Percentiles rank a stretch among this genome's conserved stretches.
phyloP scores from a whole-genome alignment of 2,797 vertebrate genomes.

The Malurus splendens region DNA sequence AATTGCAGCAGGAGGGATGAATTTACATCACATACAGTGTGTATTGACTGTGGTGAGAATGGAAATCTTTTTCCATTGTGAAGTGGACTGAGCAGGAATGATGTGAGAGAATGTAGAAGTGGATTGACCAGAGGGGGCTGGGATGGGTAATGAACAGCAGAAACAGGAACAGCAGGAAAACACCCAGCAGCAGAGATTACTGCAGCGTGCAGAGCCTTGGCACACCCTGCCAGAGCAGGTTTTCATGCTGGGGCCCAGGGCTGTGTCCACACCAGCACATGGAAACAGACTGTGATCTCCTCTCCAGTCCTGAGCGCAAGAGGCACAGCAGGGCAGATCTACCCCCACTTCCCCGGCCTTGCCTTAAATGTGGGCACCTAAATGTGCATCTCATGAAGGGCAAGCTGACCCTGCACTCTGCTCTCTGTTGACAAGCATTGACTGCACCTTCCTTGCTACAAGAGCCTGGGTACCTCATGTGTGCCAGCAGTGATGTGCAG shows the following conservation, averaged over 20 bases:
- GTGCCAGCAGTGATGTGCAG: fast-evolving
- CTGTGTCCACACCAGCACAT: not conserved
- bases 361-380: not conserved
- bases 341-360: not conserved
- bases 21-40: not conserved
- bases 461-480: not conserved
- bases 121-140: not conserved
- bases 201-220: not conserved
- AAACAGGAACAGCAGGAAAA: not conserved
- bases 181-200: not conserved
- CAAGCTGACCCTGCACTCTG: not conserved
- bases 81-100: not conserved
- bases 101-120: not conserved
- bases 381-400: not conserved
- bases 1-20: not conserved
- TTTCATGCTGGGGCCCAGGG: fast-evolving
- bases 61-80: not conserved
- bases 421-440: not conserved
- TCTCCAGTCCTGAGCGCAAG: not conserved
- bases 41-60: not conserved
- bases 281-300: not conserved
- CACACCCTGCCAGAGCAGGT: not conserved
- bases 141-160: not conserved
- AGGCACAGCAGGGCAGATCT: fast-evolving
- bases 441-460: fast-evolving